phyloP scores from a whole-genome alignment of 2,113 vertebrate genomes.

The Dasypus novemcinctus region DNA sequence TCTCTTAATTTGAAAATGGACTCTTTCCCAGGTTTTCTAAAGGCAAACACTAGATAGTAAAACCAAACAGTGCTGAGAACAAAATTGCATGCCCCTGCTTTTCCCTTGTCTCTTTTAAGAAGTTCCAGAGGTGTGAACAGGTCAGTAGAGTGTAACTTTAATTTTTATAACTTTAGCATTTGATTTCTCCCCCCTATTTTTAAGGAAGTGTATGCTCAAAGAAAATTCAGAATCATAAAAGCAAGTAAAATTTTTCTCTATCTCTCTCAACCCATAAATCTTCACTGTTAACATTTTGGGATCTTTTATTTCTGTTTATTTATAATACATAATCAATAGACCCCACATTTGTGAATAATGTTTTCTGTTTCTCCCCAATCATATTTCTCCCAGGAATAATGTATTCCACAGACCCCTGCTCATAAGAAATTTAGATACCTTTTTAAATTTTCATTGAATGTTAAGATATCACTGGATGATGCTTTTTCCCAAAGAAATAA shows the following conservation, averaged over 20 bases:
- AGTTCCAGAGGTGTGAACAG: neutral
- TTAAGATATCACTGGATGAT: neutral
- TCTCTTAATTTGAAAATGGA: constrained; percentile 34
- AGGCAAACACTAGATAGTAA: neutral
- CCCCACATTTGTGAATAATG: neutral
- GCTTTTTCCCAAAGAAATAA: neutral
- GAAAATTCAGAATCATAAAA: neutral
- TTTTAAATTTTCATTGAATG: neutral
- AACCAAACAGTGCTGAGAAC: neutral
- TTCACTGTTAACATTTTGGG: neutral
- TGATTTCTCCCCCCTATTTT: neutral
- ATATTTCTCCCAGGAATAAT: neutral
- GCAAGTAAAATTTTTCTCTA: neutral
- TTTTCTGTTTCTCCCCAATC: neutral
- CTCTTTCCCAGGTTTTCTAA: neutral
- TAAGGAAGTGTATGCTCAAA: neutral
- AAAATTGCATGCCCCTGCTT: neutral
- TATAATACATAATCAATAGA: neutral
- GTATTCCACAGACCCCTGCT: neutral
- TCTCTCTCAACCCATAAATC: neutral
- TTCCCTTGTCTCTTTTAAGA: neutral
- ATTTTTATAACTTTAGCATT: neutral
- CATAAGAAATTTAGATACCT: neutral
- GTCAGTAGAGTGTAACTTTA: neutral
- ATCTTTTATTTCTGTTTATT: neutral